Evolutionary conservation across 2,797 vertebrate genomes (phyloP), one percentile per base, ranked within the genome.

Genomic region (Scarus forsteni): DNA sequence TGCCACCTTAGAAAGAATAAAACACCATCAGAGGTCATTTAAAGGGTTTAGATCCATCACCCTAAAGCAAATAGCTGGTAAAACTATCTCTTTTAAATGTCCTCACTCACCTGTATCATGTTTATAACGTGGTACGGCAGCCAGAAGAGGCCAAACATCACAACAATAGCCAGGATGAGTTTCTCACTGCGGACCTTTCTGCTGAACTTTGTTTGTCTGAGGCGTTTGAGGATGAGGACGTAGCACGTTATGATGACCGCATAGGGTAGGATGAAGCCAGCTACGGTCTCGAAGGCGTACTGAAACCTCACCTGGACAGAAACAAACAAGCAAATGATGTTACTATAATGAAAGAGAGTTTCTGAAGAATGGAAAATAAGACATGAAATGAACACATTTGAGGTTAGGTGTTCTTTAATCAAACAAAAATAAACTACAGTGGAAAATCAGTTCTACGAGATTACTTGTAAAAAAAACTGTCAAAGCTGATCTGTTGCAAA

Each of bases 141-240:
- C 96, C 97, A 98, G 83, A 98, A 95, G 18, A 95, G 1, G 46
- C 94, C 94, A 18, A 97, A 97, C n/a, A 85, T 94, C 48, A 96
- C 86, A 58, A 98, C 89, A 0, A 98, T 96, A 54, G 95, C 92
- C 52, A 95, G 86, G 82, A 98, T 96, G 73, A 98, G 93, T 1
- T 96, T 96, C 77, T 97, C 96, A 0, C 93, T 95, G 55, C 91
- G 92, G 18, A 93, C 66, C 35, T 81, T 86, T 12, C 91, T 71
- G 1, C 60, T 83, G 79, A 96, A 95, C 62, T 85, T 91, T 59
- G 92, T 94, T 64, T 93, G 76, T 59, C 90, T 88, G 56, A 97
- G 84, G 36, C 94, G 95, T n/a, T 57, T 85, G 75, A 98, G 90
- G 67, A 96, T 96, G 66, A 95, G 85, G 6, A 94, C 70, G 13